phyloP scores from a whole-genome alignment of 92 coral and sea anemone genomes.

The Umimayanthus kanabou region DNA sequence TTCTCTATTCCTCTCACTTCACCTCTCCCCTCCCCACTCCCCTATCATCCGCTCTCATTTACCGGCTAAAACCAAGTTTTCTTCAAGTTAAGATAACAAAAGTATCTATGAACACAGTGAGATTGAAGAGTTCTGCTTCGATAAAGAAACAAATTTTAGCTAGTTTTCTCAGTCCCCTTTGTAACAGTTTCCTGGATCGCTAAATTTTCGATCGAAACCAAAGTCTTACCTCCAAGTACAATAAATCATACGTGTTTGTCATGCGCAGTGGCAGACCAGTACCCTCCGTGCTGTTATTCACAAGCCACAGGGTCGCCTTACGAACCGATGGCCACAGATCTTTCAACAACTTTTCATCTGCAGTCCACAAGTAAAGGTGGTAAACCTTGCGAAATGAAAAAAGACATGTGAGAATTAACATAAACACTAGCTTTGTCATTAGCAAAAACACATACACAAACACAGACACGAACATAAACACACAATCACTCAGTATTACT shows the following conservation, averaged over 20 bases:
- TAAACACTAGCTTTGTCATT: not conserved
- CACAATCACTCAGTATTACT: not conserved
- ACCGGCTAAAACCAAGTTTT: too few relatives aligned
- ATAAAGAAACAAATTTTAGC: not conserved
- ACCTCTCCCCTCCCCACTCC: too few relatives aligned
- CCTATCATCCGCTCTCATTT: too few relatives aligned
- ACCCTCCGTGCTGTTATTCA: constrained; percentile 61
- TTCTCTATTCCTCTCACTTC: too few relatives aligned
- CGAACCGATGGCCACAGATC: constrained; percentile 84
- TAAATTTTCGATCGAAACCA: not conserved
- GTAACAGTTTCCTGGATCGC: not conserved
- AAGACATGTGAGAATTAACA: not conserved
- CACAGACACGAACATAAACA: not conserved
- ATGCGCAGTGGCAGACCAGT: constrained; percentile 74
- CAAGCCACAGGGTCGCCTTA: constrained; percentile 71
- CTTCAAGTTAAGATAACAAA: too few relatives aligned
- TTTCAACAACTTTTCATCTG: constrained; percentile 59
- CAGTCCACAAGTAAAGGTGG: constrained; percentile 85
- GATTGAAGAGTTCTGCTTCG: not conserved
- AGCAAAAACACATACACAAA: not conserved
- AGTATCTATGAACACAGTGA: not conserved
- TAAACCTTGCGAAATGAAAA: constrained; percentile 56
- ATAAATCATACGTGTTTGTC: constrained; percentile 84
- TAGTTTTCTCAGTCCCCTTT: too few relatives aligned
- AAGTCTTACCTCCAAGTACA: constrained; percentile 44